Conservation (phyloP, 2,113 vertebrate species). For the Notarius quadriscutis region DNA sequence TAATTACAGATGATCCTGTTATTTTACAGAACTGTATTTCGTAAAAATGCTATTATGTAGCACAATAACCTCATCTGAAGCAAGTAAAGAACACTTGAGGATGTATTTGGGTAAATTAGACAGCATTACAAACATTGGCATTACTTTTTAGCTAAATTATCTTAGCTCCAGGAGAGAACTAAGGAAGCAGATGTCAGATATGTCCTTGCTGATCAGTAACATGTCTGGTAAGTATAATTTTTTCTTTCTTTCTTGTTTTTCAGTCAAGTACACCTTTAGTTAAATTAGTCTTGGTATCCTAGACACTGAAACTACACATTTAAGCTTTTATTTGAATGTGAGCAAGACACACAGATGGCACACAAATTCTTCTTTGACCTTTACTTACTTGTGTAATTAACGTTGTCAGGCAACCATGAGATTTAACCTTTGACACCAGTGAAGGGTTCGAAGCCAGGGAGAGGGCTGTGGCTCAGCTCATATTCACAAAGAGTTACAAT, state of each 20-base stretch:
- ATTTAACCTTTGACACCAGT: conserved; percentile 30
- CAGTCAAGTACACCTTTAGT: not conserved
- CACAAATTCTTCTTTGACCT: conserved; percentile 36
- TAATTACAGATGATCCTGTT: not conserved
- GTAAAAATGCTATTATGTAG: not conserved
- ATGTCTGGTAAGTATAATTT: not conserved
- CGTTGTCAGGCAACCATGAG: conserved; percentile 38
- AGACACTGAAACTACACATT: not conserved
- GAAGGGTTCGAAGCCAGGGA: conserved; percentile 8
- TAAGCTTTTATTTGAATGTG: conserved; percentile 2
- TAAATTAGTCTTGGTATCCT: not conserved
- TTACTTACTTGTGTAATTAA: conserved; percentile 47
- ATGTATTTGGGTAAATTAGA: not conserved
- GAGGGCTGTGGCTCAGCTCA: conserved; percentile 1
- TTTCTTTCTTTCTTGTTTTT: not conserved
- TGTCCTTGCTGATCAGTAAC: not conserved
- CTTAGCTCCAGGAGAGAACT: not conserved
- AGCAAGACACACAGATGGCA: not conserved
- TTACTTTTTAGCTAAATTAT: not conserved
- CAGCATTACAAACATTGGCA: not conserved
- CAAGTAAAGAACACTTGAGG: not conserved
- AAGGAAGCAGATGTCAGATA: not conserved
- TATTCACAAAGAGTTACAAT: not conserved
- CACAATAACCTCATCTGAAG: not conserved
- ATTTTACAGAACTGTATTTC: not conserved